phyloP scores from a whole-genome alignment of 2,113 vertebrate genomes.

The Macaca fascicularis region T2T-MFA8v1.1 NC_088386.1:136188001-136188500 shows the following conservation, averaged over 20 bases:
- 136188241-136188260: rapidly evolving
- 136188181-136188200: no score
- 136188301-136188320: not conserved
- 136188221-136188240: not conserved
- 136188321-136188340: not conserved
- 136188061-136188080: no score
- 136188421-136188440: not conserved
- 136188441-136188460: not conserved
- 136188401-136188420: not conserved
- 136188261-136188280: not conserved
- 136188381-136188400: not conserved
- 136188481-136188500: not conserved
- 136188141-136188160: not conserved
- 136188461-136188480: not conserved
- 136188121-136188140: not conserved
- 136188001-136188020: not conserved
- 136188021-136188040: no score
- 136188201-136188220: not conserved
- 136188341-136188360: no score
- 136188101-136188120: rapidly evolving
- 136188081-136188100: not conserved
- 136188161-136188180: not conserved
- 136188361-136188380: not conserved
- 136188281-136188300: not conserved
- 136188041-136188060: not conserved